Base-by-base conservation (phyloP, 2,113 vertebrate genomes). In the Neodon shergylaensis region DNA sequence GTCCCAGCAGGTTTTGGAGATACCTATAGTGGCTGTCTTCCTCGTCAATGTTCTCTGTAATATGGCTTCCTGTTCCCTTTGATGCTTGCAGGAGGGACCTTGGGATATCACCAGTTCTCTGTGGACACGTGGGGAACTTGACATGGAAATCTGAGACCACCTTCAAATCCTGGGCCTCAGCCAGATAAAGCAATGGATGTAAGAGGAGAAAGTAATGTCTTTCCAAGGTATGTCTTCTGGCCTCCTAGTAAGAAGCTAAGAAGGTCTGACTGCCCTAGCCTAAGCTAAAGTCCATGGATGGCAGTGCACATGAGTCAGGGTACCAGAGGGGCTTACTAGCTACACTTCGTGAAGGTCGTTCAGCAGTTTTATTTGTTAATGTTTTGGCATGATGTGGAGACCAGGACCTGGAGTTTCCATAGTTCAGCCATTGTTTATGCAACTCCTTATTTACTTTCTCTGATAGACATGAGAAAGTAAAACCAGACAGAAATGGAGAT, bases 11-110 rank as follows among this genome's bases (percentile, higher is more conserved):
- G 96, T 76, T 94, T 95, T 91, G 76, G 24, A 77, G 54, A 94
- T 92, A 91, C 96, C 85, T 97, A 96, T 94, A 95, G 92, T 61
- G 90, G 82, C 77, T 97, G 90, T 95, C 77, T 82, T 97, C 44
- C 79, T 95, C 96, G 92, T 0, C 81, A 94, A 47, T 33, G 76
- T 92, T 90, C 63, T 68, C 54, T 17, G 49, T 65, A 92, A 72
- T 92, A 63, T 91, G 87, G 83, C 70, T 10, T 33, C 92, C 65
- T 94, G 78, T 90, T 42, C 61, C 28, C 58, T 77, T 70, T 88
- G 63, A 36, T 91, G 76, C 42, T 81, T 0, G 0, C 83, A 77
- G 28, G 17, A 92, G 42, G 21, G 36, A 76, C 52, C 24, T 68
- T 89, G 78, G 61, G 31, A 90, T 78, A 21, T 84, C 39, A 91